Evolutionary conservation across 1,140 invertebrate genomes (phyloP).

Genomic region (Temnothorax nylanderi): DNA sequence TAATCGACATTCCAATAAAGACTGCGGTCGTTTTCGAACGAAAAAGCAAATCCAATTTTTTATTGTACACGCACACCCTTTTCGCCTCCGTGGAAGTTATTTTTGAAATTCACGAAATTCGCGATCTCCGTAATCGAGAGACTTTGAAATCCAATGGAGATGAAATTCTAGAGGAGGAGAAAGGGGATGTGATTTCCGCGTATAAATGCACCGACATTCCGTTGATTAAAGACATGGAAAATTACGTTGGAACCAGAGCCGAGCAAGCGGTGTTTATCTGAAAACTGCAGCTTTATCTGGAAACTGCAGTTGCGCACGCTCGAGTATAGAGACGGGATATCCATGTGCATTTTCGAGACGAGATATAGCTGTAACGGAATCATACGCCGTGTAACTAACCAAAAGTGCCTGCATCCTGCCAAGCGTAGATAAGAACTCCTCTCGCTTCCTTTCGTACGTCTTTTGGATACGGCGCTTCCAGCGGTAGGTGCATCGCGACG

Average conservation of each 20-base stretch:
- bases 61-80: not conserved
- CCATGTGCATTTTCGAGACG: not conserved
- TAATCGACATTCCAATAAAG: conserved; percentile 33
- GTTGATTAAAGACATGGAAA: not conserved
- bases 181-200: not conserved
- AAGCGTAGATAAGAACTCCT: conserved; percentile 39
- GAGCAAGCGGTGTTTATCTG: not conserved
- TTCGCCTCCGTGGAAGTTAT: not conserved
- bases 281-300: no score
- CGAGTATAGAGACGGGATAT: not conserved
- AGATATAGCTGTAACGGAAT: conserved; percentile 13
- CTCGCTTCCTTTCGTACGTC: conserved; percentile 18
- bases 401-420: conserved; percentile 51
- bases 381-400: conserved; percentile 7
- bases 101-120: not conserved
- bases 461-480: conserved; percentile 32
- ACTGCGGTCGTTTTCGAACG: not conserved
- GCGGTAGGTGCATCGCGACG: conserved; percentile 15
- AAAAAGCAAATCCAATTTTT: not conserved
- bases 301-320: not conserved
- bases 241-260: not conserved
- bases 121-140: not conserved
- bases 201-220: not conserved
- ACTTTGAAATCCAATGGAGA: not conserved
- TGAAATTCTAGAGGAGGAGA: not conserved